A percentile compares a stretch with the other conserved stretches of the same genome.
Evolutionary conservation across 2,797 vertebrate species (phyloP).

Genomic region (Sebastes miniatus): DNA sequence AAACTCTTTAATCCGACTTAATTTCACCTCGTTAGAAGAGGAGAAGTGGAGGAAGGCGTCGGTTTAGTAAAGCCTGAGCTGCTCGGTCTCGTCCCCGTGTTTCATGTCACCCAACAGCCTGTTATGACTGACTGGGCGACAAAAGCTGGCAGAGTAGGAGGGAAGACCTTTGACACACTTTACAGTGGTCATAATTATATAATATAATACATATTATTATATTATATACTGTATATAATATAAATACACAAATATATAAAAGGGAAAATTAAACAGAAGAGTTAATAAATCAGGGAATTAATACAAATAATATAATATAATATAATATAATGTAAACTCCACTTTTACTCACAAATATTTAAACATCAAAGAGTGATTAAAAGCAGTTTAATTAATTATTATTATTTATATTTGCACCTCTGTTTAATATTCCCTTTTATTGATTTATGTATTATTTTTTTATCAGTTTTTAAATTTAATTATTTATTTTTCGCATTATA

Average conservation of each 20-base stretch:
- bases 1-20: slow-evolving; percentile 49
- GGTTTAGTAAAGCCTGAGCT: background rate
- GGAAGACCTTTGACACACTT: background rate
- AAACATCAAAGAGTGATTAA: background rate
- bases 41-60: slow-evolving; percentile 22
- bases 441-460: too few relatives aligned
- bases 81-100: background rate
- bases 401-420: too few relatives aligned
- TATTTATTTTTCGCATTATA: too few relatives aligned
- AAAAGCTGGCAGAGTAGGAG: background rate
- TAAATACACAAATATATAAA: too few relatives aligned
- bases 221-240: background rate
- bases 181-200: background rate
- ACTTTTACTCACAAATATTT: background rate
- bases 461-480: too few relatives aligned
- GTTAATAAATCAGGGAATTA: too few relatives aligned
- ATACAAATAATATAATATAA: background rate
- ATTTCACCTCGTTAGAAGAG: slow-evolving; percentile 47
- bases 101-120: slow-evolving; percentile 4
- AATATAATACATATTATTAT: background rate
- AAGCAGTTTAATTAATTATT: background rate
- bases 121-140: background rate
- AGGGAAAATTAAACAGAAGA: too few relatives aligned
- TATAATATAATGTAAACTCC: background rate
- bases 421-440: too few relatives aligned